Conservation (phyloP, 2,888 invertebrate genomes). For the Meandrusa payeni region DNA sequence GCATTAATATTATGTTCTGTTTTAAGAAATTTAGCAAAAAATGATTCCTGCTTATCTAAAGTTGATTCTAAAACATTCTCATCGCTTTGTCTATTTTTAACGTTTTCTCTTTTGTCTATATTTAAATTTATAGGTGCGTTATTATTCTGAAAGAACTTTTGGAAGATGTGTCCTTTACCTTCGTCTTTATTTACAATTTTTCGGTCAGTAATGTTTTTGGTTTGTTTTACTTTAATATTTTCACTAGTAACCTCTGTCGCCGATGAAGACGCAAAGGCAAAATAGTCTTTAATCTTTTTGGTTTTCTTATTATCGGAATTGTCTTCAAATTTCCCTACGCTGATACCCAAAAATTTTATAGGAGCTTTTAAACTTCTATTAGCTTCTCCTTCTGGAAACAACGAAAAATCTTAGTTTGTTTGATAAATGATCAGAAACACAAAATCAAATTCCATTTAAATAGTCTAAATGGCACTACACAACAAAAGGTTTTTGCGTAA, state of each 20-base stretch:
- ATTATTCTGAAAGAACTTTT: constrained; percentile 45
- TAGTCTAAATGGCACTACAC: too few species aligned
- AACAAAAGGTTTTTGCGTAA: too few species aligned
- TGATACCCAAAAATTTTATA: constrained; percentile 87
- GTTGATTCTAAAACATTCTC: constrained; percentile 37
- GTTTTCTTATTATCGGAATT: constrained; percentile 71
- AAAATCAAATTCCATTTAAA: too few species aligned
- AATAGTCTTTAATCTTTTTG: constrained; percentile 81
- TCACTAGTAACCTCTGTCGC: constrained; percentile 38
- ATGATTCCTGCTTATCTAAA: constrained; percentile 67
- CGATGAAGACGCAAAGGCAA: constrained; percentile 59
- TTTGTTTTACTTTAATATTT: constrained; percentile 27
- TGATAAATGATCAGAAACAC: too few species aligned
- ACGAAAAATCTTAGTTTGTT: too few species aligned
- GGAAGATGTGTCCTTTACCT: constrained; percentile 55
- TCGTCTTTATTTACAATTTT: constrained; percentile 32
- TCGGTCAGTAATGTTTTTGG: constrained; percentile 7
- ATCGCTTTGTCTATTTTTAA: constrained; percentile 25
- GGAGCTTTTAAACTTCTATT: constrained; percentile 71
- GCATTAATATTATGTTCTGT: constrained; percentile 19
- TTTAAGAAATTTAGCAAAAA: constrained; percentile 67
- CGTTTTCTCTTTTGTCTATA: constrained; percentile 27
- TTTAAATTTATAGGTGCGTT: constrained; percentile 1
- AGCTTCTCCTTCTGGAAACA: constrained; percentile 57
- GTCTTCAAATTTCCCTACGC: constrained; percentile 89